These are phyloP conservation scores for Dromius quadrimaculatus DNA, from an alignment of 2,888 invertebrate species.

Conservation along the genomic window DNA sequence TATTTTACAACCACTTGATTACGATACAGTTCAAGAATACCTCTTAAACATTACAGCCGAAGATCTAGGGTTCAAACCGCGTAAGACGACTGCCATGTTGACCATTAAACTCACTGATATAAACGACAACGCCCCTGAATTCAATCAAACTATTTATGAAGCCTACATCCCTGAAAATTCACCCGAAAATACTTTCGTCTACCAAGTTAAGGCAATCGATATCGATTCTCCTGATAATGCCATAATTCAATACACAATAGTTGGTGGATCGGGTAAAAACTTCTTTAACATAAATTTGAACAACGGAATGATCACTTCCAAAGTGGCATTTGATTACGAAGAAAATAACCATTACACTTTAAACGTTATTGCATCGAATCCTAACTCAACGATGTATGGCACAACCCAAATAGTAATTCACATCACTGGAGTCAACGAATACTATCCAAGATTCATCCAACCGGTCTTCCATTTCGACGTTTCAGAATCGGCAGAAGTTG, in stretches of 20 bases:
- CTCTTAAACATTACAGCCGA: constrained; percentile 87
- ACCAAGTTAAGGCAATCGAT: constrained; percentile 82
- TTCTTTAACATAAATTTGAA: constrained; percentile 82
- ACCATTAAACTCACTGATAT: constrained; percentile 91
- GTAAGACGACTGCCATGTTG: constrained; percentile 81
- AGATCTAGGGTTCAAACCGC: constrained; percentile 86
- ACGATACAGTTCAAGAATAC: constrained; percentile 87
- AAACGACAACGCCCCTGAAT: constrained; percentile 92
- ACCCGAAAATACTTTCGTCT: constrained; percentile 80
- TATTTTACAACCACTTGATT: constrained; percentile 85
- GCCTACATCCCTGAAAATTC: constrained; percentile 88
- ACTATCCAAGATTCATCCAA: constrained; percentile 87
- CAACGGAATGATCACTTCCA: constrained; percentile 82
- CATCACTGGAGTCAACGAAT: constrained; percentile 90
- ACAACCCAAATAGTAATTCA: constrained; percentile 79
- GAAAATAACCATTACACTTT: constrained; percentile 80
- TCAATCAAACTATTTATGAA: constrained; percentile 81
- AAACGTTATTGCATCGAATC: constrained; percentile 87
- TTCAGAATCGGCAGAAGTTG: constrained; percentile 90
- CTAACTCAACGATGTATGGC: constrained; percentile 84
- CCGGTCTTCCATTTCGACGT: constrained; percentile 93
- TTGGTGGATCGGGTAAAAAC: constrained; percentile 80
- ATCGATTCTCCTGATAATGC: constrained; percentile 91
- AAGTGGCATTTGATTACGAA: constrained; percentile 88
- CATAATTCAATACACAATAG: constrained; percentile 84